Base-by-base conservation (phyloP, 2,113 vertebrate genomes). In the Clarias magur region DNA sequence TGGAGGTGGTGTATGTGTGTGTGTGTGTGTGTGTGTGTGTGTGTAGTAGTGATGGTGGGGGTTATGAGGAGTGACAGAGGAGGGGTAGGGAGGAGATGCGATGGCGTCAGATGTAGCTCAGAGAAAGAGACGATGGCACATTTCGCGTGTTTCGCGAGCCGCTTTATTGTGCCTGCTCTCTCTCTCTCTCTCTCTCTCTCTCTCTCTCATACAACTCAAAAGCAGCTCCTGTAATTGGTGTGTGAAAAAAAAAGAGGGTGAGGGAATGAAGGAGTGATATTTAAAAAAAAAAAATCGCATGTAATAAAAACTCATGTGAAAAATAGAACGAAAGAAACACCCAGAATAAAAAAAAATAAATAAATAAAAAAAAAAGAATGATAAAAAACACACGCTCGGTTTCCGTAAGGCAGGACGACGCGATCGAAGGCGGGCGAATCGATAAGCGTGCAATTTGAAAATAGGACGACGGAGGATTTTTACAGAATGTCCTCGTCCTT, bases 361-460 rank as follows among this genome's bases (percentile, higher is more conserved):
- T n/a, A n/a, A 25, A 11, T 21, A 42, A 48, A 75, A 38, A 19
- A 72, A 8, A 34, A 13, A 25, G 1, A 54, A 25, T 1, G 16
- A 76, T 1, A 76, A 23, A 76, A 54, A 54, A 79, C 17, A 30
- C 70, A 48, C 12, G 70, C 38, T 84, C 79, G 57, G 88, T 88
- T 86, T 13, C 42, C 59, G 78, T 21, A 34, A 57, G 53, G 53
- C 53, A 30, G 54, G 27, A 17, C 12, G 42, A 19, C 7, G 7
- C 48, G 48, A 48, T 48, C 48, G 48, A 48, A 78, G 53, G 54
- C 89, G 34, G 78, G 17, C 88, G 84, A 90, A 90, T 90, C 91
- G 80, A 90, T 93, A 92, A 48, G 48, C 6, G 92, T 92, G 93
- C 93, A 89, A 87, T 92, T 91, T 92, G 90, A 92, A 92, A 93